A percentile compares a stretch with the other conserved stretches of the same genome.
These are phyloP conservation scores for Amazona guildingii DNA, from an alignment of 2,113 vertebrate genomes.

Conservation along the genomic window DNA sequence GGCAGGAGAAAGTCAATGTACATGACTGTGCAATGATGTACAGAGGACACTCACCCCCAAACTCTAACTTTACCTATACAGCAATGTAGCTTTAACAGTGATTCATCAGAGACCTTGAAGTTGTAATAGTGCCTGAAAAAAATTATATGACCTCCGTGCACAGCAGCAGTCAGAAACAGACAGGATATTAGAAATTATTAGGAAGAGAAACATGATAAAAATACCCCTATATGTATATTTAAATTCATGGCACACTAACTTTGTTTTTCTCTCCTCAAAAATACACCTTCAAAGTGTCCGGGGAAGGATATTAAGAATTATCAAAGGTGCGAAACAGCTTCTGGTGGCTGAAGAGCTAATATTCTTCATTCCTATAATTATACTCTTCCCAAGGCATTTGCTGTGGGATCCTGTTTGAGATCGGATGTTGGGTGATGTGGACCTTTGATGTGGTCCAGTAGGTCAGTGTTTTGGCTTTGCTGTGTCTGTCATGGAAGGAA, in stretches of 20 bases:
- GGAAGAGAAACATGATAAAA: neutral
- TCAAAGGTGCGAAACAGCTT: neutral
- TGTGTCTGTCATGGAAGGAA: neutral
- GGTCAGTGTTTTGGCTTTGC: neutral
- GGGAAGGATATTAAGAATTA: neutral
- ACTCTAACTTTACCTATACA: neutral
- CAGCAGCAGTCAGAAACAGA: neutral
- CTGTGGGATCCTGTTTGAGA: neutral
- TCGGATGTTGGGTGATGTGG: neutral
- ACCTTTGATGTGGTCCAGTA: slow-evolving; percentile 7
- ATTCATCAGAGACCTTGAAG: neutral
- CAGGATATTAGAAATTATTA: neutral
- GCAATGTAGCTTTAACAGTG: fast-evolving
- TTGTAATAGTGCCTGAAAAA: neutral
- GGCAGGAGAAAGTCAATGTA: neutral
- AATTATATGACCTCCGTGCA: neutral
- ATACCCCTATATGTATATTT: neutral
- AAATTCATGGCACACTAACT: neutral
- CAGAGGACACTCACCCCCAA: neutral
- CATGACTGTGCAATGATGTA: neutral
- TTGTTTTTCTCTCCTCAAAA: neutral
- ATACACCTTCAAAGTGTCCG: neutral
- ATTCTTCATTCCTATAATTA: neutral
- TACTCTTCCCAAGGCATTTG: neutral
- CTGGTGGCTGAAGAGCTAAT: neutral